Base-by-base conservation (phyloP, 2,888 invertebrate species). In the Drosophila neonasuta region DNA sequence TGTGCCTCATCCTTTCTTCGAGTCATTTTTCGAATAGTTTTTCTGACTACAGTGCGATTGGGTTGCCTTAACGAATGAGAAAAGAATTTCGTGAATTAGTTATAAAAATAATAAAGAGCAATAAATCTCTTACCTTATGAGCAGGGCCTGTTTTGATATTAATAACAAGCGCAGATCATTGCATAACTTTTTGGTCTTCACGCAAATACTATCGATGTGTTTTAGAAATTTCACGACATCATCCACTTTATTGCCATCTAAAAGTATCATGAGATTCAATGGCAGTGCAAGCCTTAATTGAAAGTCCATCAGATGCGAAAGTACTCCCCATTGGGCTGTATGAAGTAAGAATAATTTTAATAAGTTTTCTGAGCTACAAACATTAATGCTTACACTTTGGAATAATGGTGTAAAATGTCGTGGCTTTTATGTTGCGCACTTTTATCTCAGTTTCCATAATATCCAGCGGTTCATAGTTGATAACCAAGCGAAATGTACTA, bases 251-350 rank as follows among this genome's bases (percentile, higher is more conserved):
- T 63, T 77, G 11, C 69, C 76, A 10, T 64, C 71, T 7, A 70
- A 58, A 5, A 73, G 24, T 51, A 57, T 44, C 24, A 17, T 17
- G 8, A 77, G 63, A 36, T 83, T 80, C n/a, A 74, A 45, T 9
- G 88, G 85, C 11, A 89, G 62, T 57, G 71, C 77, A 9, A 88
- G 74, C 17, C 77, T 72, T 1, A 89, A 59, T 59, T 88, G 87
- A 34, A 81, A 87, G 51, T 88, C 72, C 51, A 88, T 49, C 3
- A 88, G 51, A 52, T 80, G 77, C 32, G 6, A 5, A 36, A n/a
- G n/a, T 1, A 36, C 36, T 5, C n/a, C 11, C 36, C 36, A 36
- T 6, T 2, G 36, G 4, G 17, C 64, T 73, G 10, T 8, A 61
- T 30, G 0, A 11, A 6, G 15, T 17, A 30, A 32, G 11, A 7